phyloP scores from a whole-genome alignment of 1,140 invertebrate genomes.

The Sitophilus oryzae region DNA sequence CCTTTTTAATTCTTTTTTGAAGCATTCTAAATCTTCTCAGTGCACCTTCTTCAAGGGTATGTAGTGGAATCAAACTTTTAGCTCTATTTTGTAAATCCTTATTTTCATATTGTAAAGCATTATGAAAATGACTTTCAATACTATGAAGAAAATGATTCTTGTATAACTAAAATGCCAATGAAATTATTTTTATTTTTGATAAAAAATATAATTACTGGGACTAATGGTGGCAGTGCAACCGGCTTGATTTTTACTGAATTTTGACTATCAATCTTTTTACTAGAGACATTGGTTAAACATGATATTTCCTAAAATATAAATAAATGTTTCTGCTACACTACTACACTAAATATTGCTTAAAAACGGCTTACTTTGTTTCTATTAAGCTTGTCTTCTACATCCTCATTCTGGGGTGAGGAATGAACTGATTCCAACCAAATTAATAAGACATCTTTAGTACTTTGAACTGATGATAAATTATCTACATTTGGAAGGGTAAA shows the following conservation, averaged over 20 bases:
- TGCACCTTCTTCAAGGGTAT: slow-evolving; percentile 54
- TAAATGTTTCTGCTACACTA: too few species aligned
- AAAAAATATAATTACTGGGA: slow-evolving; percentile 11
- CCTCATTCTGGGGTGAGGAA: background rate
- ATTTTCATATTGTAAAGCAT: slow-evolving; percentile 60
- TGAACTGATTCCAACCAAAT: slow-evolving; percentile 9
- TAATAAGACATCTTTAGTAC: slow-evolving; percentile 18
- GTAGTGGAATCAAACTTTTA: slow-evolving; percentile 54
- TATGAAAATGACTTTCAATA: slow-evolving; percentile 52
- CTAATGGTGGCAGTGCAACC: slow-evolving; percentile 15
- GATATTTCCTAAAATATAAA: slow-evolving; percentile 6
- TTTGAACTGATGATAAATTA: slow-evolving; percentile 13
- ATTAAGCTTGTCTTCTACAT: background rate
- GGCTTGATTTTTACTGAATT: slow-evolving; percentile 17
- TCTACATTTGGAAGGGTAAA: slow-evolving; percentile 17
- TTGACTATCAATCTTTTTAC: slow-evolving; percentile 10
- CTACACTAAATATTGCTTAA: too few species aligned
- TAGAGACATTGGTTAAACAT: background rate
- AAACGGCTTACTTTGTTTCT: background rate
- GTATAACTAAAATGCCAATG: slow-evolving; percentile 30
- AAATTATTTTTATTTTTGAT: background rate
- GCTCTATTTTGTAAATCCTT: slow-evolving; percentile 53
- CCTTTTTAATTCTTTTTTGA: slow-evolving; percentile 53
- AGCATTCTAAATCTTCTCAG: slow-evolving; percentile 54
- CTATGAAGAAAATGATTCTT: slow-evolving; percentile 49